A percentile compares a stretch with the other conserved stretches of the same genome.
Conservation (phyloP, 1,140 invertebrate species). For the Bathynomus jamesi region DNA sequence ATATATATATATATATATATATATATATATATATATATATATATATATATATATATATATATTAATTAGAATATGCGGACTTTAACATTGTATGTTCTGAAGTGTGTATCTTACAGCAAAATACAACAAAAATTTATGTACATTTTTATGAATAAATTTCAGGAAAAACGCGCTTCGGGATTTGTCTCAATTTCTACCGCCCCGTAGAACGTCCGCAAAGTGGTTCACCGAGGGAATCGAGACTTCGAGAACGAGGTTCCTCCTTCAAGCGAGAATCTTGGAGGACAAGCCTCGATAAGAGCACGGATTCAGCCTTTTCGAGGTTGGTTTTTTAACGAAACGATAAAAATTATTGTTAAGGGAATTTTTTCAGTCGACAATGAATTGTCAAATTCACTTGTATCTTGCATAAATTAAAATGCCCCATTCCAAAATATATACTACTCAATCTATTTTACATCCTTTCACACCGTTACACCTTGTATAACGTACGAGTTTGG, state of each 20-base stretch:
- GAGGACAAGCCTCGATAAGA: constrained; percentile 81
- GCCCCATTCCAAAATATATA: too few relatives aligned
- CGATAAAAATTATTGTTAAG: too few relatives aligned
- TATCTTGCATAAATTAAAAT: too few relatives aligned
- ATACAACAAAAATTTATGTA: too few relatives aligned
- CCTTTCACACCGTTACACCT: too few relatives aligned
- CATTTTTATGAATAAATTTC: too few relatives aligned
- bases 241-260: constrained; percentile 42
- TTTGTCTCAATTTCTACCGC: constrained; percentile 97
- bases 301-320: constrained; percentile 82
- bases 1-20: constrained; percentile 14
- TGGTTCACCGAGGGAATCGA: constrained; percentile 39
- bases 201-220: constrained; percentile 61
- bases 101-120: neutral
- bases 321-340: too few relatives aligned
- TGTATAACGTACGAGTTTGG: too few relatives aligned
- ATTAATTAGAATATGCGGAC: constrained; percentile 18
- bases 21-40: constrained; percentile 19
- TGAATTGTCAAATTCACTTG: too few relatives aligned
- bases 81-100: neutral
- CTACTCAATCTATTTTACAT: too few relatives aligned
- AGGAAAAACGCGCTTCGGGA: constrained; percentile 82
- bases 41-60: constrained; percentile 24
- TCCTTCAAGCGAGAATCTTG: constrained; percentile 71
- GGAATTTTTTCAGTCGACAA: too few relatives aligned